A percentile compares a stretch with the other conserved stretches of the same genome.
Conservation (phyloP, 2,113 vertebrate species). For the Triplophysa tibetana region DNA sequence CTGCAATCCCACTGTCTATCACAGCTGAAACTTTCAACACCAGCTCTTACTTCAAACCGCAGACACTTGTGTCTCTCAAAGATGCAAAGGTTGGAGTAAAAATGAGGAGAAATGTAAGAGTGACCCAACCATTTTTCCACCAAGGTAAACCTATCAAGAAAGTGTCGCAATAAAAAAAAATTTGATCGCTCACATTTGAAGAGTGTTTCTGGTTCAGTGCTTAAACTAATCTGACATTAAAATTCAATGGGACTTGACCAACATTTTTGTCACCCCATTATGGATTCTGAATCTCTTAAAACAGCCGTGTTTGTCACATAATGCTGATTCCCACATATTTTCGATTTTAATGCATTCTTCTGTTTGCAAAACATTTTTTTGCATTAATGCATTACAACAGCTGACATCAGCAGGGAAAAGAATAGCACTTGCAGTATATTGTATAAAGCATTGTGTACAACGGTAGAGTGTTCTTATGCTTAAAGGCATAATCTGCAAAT, state of each 20-base stretch:
- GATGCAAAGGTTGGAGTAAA: slow-evolving; percentile 23
- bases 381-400: not conserved
- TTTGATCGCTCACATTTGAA: not conserved
- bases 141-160: not conserved
- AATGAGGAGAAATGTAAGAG: not conserved
- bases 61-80: slow-evolving; percentile 56
- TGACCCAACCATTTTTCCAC: slow-evolving; percentile 5
- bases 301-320: too few relatives aligned
- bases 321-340: too few relatives aligned
- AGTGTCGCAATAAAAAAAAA: not conserved
- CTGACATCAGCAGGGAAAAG: too few relatives aligned
- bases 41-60: slow-evolving; percentile 34
- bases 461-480: too few relatives aligned
- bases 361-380: slow-evolving; percentile 15
- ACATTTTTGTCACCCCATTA: too few relatives aligned
- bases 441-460: too few relatives aligned
- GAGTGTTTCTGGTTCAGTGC: not conserved
- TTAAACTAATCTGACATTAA: not conserved
- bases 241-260: too few relatives aligned
- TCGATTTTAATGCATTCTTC: too few relatives aligned
- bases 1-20: slow-evolving; percentile 83
- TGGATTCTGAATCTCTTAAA: too few relatives aligned
- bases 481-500: too few relatives aligned
- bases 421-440: too few relatives aligned
- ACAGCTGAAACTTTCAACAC: slow-evolving; percentile 75